Percentiles rank a stretch among this genome's conserved stretches.
These are phyloP conservation scores for Spinus olivaceus DNA, from an alignment of 2,797 vertebrate genomes.

Conservation along the genomic window DNA sequence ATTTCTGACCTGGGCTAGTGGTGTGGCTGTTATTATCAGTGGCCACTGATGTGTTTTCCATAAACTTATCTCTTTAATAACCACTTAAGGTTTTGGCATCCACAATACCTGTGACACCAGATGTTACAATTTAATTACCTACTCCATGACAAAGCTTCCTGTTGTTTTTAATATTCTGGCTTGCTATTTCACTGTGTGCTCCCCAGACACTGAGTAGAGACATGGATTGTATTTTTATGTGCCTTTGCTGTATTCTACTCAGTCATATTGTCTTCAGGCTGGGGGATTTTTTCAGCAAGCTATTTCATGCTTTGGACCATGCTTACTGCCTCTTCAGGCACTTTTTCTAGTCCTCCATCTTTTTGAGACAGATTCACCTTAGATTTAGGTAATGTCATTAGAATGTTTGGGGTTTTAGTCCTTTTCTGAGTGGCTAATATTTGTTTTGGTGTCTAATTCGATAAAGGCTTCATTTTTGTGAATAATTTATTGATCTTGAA, in stretches of 20 bases:
- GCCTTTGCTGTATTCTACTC: background rate
- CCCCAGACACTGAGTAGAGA: background rate
- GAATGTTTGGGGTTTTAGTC: background rate
- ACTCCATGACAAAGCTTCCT: background rate
- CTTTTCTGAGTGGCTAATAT: background rate
- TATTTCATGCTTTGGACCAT: background rate
- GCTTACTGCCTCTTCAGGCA: background rate
- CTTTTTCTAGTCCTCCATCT: background rate
- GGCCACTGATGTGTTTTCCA: background rate
- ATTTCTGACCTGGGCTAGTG: background rate
- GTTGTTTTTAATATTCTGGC: background rate
- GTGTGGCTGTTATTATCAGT: background rate
- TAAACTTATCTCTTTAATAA: background rate
- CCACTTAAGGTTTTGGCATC: background rate
- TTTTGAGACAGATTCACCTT: background rate
- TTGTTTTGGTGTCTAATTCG: background rate
- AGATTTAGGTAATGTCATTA: background rate
- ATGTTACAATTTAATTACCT: background rate
- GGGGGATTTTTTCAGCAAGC: background rate
- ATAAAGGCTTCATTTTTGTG: background rate
- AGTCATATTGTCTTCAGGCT: background rate
- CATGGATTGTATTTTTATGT: background rate
- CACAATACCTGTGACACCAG: background rate
- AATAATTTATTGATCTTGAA: slow-evolving; percentile 36
- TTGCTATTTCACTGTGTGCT: background rate